Base-by-base conservation (phyloP, 2,797 vertebrate genomes). In the Periophthalmus magnuspinnatus region DNA sequence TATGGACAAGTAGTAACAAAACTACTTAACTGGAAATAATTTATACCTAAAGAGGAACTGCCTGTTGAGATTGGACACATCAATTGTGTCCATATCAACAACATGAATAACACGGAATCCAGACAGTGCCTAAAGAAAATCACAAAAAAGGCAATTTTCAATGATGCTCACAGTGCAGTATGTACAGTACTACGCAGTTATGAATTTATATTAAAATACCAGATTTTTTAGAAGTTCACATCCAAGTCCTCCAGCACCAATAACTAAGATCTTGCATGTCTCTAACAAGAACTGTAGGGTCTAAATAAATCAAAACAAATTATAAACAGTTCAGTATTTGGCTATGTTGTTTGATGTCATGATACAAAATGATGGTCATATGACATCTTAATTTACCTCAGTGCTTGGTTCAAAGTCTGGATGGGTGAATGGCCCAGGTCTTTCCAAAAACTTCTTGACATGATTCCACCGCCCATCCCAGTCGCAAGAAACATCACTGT, bases 381-480 rank as follows among this genome's bases (percentile, higher is more conserved):
- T 9, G 11, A 28, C 28, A 28, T 32, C 9, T 56, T 3, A 5
- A 2, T 32, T 96, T 93, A 99, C 97, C 95, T 99, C 96, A 76
- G 95, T 94, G 92, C 96, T 96, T 13, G 97, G 95, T 84, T 99
- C 97, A 93, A 99, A 99, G 93, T 98, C 97, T 9, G 97, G 97
- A 91, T 99, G 97, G 81, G 96, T 98, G 89, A 99, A 99, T 1
- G 97, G 96, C 84, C 97, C 97, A 36, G 97, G 94, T 93, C 97
- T 93, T 93, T 98, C 96, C 88, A 99, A 93, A 92, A 98, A 99
- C 91, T 97, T 99, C 94, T 89, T 97, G 82, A 99, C 95, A 86
- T 98, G 97, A 94, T 95, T 97, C 97, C 97, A 99, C 86, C 97
- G 95, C 88, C 96, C 96, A 78, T 97, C 95, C 97, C 97, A 99